Conservation (phyloP, 2,113 vertebrate genomes). For the Nestor notabilis region DNA sequence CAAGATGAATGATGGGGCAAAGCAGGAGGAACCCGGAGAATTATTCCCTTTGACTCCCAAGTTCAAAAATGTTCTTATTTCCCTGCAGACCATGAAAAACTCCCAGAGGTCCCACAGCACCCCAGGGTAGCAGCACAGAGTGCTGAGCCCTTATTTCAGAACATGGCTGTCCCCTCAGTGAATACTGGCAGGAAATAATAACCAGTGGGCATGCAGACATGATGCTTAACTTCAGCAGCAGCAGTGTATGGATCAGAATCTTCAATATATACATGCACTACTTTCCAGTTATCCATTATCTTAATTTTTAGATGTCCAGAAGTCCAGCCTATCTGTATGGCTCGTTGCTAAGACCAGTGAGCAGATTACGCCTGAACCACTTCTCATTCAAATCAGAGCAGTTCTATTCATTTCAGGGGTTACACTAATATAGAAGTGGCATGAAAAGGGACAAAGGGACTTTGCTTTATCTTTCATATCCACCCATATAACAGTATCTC, state of each 20-base stretch:
- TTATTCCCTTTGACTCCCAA: neutral
- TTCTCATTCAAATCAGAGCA: conserved; percentile 15
- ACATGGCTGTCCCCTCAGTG: neutral
- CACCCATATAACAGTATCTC: neutral
- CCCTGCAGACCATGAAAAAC: neutral
- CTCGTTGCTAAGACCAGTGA: neutral
- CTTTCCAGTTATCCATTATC: neutral
- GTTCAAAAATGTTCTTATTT: neutral
- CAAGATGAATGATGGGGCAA: neutral
- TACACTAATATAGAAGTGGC: neutral
- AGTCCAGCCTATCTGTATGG: neutral
- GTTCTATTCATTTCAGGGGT: neutral
- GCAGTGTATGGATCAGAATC: neutral
- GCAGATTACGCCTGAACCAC: neutral
- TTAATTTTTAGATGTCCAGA: neutral
- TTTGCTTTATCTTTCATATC: neutral
- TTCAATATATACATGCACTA: neutral
- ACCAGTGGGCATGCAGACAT: neutral
- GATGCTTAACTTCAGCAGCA: neutral
- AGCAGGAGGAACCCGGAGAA: neutral
- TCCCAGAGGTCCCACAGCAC: neutral
- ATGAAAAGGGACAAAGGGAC: neutral
- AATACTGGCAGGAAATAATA: neutral
- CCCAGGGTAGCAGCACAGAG: neutral
- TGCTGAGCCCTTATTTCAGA: neutral